Percentiles rank a stretch among this genome's conserved stretches.
These are phyloP conservation scores for Horisme vitalbata DNA, from an alignment of 2,888 invertebrate species.

Conservation along the genomic window DNA sequence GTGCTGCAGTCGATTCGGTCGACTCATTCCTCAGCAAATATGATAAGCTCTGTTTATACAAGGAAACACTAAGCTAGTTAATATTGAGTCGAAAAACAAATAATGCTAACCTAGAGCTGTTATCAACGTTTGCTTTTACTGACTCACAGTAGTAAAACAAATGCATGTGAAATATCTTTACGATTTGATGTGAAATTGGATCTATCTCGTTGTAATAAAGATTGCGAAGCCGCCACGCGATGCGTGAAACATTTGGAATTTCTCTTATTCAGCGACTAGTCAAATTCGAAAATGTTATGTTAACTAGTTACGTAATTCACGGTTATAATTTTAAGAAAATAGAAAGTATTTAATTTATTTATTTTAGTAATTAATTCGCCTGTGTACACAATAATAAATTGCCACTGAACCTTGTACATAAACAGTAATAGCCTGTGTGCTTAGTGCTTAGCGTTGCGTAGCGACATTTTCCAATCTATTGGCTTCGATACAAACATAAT, in stretches of 20 bases:
- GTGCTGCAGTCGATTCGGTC: conserved; percentile 13
- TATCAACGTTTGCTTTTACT: conserved; percentile 17
- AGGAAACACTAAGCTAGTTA: conserved; percentile 14
- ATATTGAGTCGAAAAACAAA: conserved; percentile 13
- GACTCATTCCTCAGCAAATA: not conserved
- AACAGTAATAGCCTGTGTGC: too few species aligned
- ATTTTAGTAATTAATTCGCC: too few species aligned
- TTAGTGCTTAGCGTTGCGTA: not conserved
- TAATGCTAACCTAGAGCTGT: conserved; percentile 15
- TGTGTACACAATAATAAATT: too few species aligned
- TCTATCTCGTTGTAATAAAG: too few species aligned
- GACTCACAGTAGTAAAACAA: conserved; percentile 11
- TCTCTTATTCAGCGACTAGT: too few species aligned
- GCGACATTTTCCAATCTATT: not conserved
- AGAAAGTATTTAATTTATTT: too few species aligned
- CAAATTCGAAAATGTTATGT: too few species aligned
- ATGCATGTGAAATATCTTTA: not conserved
- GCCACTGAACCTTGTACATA: not conserved
- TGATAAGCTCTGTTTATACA: conserved; percentile 6
- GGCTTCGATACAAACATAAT: too few species aligned
- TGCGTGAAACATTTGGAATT: too few species aligned
- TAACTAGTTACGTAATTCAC: too few species aligned
- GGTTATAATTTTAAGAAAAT: too few species aligned
- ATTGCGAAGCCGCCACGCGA: too few species aligned
- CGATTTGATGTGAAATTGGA: not conserved